Base-by-base conservation (phyloP, 2,113 vertebrate genomes). In the Pachyramphus minor region DNA sequence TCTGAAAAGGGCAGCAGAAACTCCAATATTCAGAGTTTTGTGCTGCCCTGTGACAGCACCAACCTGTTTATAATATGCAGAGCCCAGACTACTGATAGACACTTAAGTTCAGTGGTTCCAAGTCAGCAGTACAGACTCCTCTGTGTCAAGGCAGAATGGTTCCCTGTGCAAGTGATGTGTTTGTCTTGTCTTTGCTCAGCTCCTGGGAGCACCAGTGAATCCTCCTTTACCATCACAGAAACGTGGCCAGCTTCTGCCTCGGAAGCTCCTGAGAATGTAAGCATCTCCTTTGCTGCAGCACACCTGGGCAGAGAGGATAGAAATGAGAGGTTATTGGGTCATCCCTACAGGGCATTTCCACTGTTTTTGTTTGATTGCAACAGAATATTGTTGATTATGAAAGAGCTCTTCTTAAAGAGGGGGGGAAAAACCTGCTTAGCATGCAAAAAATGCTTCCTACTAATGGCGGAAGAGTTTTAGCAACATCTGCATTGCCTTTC, bases 141-240 rank as follows among this genome's bases (percentile, higher is more conserved):
- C 62, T 35, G 35, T 56, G 31, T 23, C 15, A 10, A 58, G 41
- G n/a, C 41, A 80, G n/a, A 81, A 9, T 12, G 39, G 10, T 64
- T 89, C 33, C 42, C 28, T 86, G 56, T 93, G 33, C 14, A 59
- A 83, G 20, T 84, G 41, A 85, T 41, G 23, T 95, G 31, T 95
- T 93, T 95, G 12, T 92, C 41, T 92, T 84, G 58, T 30, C 44
- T 94, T 96, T 88, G 42, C 66, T 64, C 77, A 97, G 96, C 44
- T 83, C 60, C 37, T 69, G 76, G 75, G 67, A 77, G 16, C 44
- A 27, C 52, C 95, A 90, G 28, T 8, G 41, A 55, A 41, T 35
- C 77, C 20, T 76, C 90, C 42, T 59, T 28, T n/a, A 12, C 88
- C 47, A 20, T 13, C 56, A 50, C 82, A 56, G 58, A 60, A 63